Conservation (phyloP, 2,113 vertebrate genomes). For the Brachyistius frenatus region DNA sequence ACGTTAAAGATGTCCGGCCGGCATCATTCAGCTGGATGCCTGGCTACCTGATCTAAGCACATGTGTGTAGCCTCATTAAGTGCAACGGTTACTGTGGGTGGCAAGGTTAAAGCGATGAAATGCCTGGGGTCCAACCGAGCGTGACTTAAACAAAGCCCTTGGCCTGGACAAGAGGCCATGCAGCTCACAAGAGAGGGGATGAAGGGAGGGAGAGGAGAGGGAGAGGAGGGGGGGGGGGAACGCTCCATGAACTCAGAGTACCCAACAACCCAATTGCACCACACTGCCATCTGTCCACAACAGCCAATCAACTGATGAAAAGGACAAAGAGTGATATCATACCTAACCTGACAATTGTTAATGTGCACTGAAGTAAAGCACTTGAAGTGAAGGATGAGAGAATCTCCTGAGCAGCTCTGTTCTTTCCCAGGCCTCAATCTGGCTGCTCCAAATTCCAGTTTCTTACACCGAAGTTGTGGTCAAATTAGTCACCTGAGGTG, state of each 20-base stretch:
- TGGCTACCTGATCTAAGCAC: constrained; percentile 89
- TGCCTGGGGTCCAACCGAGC: constrained; percentile 93
- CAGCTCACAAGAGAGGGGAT: constrained; percentile 80
- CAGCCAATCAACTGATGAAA: constrained; percentile 78
- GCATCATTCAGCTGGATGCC: constrained; percentile 51
- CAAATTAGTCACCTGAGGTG: not conserved
- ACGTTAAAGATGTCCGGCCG: constrained; percentile 51
- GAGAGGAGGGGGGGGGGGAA: constrained; percentile 47
- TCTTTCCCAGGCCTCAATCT: not conserved
- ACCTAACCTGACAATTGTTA: constrained; percentile 76
- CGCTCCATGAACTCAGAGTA: constrained; percentile 81
- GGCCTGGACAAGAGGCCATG: constrained; percentile 92
- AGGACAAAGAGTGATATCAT: constrained; percentile 79
- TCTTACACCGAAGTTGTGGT: not conserved
- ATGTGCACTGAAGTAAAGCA: constrained; percentile 75
- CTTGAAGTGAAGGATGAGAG: constrained; percentile 62
- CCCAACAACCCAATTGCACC: constrained; percentile 84
- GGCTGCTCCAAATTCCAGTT: not conserved
- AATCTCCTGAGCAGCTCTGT: constrained; percentile 19
- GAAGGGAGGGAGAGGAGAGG: constrained; percentile 74
- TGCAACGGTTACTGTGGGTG: constrained; percentile 95
- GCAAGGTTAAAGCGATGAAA: constrained; percentile 96
- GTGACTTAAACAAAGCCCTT: constrained; percentile 93
- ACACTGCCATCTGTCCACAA: constrained; percentile 82
- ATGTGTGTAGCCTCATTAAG: constrained; percentile 92